Evolutionary conservation across 2,888 invertebrate species (phyloP).

Genomic region (Dynastes hyllus): DNA sequence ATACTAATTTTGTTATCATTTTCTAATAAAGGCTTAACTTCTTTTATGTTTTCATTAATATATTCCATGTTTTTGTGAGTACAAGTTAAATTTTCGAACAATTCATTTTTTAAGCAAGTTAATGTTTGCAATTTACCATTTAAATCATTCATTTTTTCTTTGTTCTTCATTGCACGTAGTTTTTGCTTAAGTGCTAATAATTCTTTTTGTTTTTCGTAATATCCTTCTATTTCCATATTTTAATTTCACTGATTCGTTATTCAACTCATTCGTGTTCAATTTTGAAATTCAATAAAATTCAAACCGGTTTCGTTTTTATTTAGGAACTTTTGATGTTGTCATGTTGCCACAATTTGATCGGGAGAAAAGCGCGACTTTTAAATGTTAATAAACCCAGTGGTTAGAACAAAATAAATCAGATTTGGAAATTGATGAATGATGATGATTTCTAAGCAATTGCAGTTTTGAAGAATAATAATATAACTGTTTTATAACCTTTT

Average conservation of each 20-base stretch:
- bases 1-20: constrained; percentile 38
- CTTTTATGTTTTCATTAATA: constrained; percentile 17
- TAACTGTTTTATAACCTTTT: no score
- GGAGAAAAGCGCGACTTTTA: no score
- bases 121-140: constrained; percentile 32
- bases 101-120: constrained; percentile 17
- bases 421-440: no score
- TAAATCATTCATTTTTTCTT: constrained; percentile 25
- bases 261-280: neutral
- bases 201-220: constrained; percentile 40
- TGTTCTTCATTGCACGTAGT: constrained; percentile 32
- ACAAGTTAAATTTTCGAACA: neutral
- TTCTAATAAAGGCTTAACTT: constrained; percentile 26
- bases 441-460: no score
- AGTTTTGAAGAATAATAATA: no score
- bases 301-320: no score
- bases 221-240: constrained; percentile 41
- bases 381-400: no score
- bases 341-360: no score
- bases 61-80: constrained; percentile 18
- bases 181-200: constrained; percentile 26
- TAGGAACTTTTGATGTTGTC: no score
- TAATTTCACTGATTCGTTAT: neutral
- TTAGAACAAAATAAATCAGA: no score
- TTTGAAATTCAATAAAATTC: no score